A percentile compares a stretch with the other conserved stretches of the same genome.
Conservation (phyloP, 1,140 invertebrate genomes). For the Babylonia areolata region DNA sequence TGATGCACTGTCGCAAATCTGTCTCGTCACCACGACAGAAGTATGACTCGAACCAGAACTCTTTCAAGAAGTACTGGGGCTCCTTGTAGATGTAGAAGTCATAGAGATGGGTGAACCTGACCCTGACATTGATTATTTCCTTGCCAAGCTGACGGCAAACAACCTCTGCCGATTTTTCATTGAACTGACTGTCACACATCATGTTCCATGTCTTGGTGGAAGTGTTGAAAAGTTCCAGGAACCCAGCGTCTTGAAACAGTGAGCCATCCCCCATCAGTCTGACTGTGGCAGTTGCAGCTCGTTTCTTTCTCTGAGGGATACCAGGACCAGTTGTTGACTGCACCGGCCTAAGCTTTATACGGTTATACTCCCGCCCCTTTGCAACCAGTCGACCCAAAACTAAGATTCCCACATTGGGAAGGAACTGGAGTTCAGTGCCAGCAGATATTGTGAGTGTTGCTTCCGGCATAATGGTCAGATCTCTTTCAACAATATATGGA, state of each 20-base stretch:
- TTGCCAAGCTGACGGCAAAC: constrained; percentile 96
- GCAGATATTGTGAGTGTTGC: constrained; percentile 90
- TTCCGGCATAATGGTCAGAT: constrained; percentile 97
- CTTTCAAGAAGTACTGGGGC: constrained; percentile 77
- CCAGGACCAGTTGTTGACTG: constrained; percentile 16
- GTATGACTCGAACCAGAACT: constrained; percentile 93
- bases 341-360: constrained; percentile 73
- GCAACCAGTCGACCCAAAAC: constrained; percentile 95
- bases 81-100: constrained; percentile 74
- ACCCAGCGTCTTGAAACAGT: constrained; percentile 79
- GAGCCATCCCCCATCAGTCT: constrained; percentile 58
- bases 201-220: constrained; percentile 98
- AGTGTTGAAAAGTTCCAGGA: constrained; percentile 95
- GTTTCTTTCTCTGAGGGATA: constrained; percentile 33
- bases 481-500: constrained; percentile 91
- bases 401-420: constrained; percentile 96
- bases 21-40: constrained; percentile 89
- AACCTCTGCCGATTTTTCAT: constrained; percentile 78
- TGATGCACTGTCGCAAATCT: constrained; percentile 89
- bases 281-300: constrained; percentile 33
- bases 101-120: constrained; percentile 72
- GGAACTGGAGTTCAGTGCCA: constrained; percentile 95
- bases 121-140: constrained; percentile 87
- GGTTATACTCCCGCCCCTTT: constrained; percentile 85
- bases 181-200: constrained; percentile 96